Evolutionary conservation across 2,888 invertebrate genomes (phyloP), one percentile per base, ranked within the genome.

Genomic region (Marasmarcha lunaedactyla): DNA sequence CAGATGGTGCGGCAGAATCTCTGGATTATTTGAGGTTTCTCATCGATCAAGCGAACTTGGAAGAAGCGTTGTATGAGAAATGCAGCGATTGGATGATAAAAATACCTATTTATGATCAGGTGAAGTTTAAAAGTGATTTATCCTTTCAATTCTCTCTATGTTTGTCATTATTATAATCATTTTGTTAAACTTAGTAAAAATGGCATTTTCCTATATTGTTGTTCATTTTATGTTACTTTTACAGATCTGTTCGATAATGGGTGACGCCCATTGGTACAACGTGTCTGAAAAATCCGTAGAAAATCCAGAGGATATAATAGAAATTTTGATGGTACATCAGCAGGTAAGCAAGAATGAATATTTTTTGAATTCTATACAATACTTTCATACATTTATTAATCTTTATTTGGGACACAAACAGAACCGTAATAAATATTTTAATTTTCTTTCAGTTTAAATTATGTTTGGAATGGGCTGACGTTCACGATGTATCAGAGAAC

Each of bases 381-480:
- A n/a, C n/a, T n/a, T n/a, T n/a, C n/a, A n/a, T n/a, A n/a, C n/a
- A n/a, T n/a, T n/a, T n/a, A n/a, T n/a, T n/a, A n/a, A n/a, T n/a
- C n/a, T n/a, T n/a, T n/a, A n/a, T n/a, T n/a, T n/a, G n/a, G n/a
- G n/a, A n/a, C 11, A 13, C 12, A 35, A 14, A n/a, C 35, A 20
- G 11, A 20, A 11, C 1, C 5, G 12, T 25, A 2, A 30, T 4
- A 14, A 34, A 37, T 3, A 1, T 36, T 25, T 2, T 49, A 42
- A 43, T 44, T 77, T 20, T 5, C 7, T 20, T 77, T 41, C 71
- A 89, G 85, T 86, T 87, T 46, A 86, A 89, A 50, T 55, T 90
- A 1, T 89, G 92, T 48, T 71, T 90, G 36, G 86, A 90, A 44
- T 92, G 91, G 88, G 85, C 90, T 7, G 86, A 89, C 36, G 85